Base-by-base conservation (phyloP, 2,888 invertebrate genomes). In the Parnassius orleans region DNA sequence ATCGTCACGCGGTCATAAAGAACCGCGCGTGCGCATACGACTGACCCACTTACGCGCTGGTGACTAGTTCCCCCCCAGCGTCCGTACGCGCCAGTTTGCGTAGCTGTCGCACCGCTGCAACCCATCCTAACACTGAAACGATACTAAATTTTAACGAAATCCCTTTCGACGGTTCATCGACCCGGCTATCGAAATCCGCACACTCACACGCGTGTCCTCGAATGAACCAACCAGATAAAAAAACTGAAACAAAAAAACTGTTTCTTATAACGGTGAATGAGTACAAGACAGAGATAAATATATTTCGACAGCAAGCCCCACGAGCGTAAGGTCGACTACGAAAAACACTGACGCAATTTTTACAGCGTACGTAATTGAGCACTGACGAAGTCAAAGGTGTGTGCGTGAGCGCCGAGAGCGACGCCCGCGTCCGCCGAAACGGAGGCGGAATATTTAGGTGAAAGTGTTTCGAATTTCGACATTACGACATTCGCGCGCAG, bases 381-480 rank as follows among this genome's bases (percentile, higher is more conserved):
- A 83, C 82, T 75, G 85, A 86, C 84, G 77, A 72, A 73, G 79
- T 67, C 79, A 72, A 77, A 83, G 85, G 84, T 87, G 90, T 90
- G 90, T 90, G 90, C 84, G 91, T 90, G 90, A 81, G 86, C 80
- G 87, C 84, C 82, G 90, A 90, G 90, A 90, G 88, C 90, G 90
- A 89, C 90, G 90, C 87, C 90, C 90, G 90, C 89, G 90, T 89
- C 87, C 82, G 88, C 88, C 89, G 88, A 90, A 90, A 87, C 90
- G 81, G 88, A 89, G 90, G 83, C 90, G 89, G 90, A 90, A 91
- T 91, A 91, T 91, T 91, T 91, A 91, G 91, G 91, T 90, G 91
- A 91, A 91, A 91, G 91, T 91, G 90, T 91, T 91, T 91, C 91
- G 87, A 91, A 91, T 91, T 91, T 91, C 90, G 90, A 84, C 89